A percentile compares a stretch with the other conserved stretches of the same genome.
Conservation (phyloP, 2,797 vertebrate species). For the Leptodactylus fallax region DNA sequence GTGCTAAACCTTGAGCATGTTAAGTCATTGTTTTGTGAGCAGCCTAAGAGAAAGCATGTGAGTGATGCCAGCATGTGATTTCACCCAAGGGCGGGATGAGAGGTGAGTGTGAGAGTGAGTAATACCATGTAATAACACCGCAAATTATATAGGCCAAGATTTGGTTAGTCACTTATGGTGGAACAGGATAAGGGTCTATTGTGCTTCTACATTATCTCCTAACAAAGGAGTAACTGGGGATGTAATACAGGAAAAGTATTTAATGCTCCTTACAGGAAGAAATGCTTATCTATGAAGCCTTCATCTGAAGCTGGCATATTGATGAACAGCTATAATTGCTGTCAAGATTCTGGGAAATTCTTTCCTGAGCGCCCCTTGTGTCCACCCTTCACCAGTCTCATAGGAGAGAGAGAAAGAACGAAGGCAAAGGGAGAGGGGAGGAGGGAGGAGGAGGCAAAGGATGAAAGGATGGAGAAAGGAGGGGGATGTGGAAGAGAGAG, state of each 20-base stretch:
- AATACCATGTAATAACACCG: neutral
- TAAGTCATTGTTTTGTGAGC: neutral
- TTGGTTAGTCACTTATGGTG: neutral
- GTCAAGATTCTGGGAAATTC: conserved; percentile 15
- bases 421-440: neutral
- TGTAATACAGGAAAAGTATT: neutral
- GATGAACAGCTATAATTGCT: neutral
- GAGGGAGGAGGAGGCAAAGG: neutral
- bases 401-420: neutral
- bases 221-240: neutral
- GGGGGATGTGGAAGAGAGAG: conserved; percentile 3
- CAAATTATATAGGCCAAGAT: neutral
- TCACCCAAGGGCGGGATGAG: neutral
- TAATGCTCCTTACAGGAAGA: neutral
- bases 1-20: neutral
- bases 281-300: neutral
- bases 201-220: neutral
- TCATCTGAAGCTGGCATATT: neutral
- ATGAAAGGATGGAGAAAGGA: neutral
- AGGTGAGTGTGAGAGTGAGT: conserved; percentile 1
- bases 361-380: conserved; percentile 3
- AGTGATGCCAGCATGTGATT: neutral
- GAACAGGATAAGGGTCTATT: neutral
- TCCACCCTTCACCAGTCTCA: neutral
- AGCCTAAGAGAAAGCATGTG: neutral